phyloP scores from a whole-genome alignment of 2,888 invertebrate genomes.

The Drosophila macrospina region DNA sequence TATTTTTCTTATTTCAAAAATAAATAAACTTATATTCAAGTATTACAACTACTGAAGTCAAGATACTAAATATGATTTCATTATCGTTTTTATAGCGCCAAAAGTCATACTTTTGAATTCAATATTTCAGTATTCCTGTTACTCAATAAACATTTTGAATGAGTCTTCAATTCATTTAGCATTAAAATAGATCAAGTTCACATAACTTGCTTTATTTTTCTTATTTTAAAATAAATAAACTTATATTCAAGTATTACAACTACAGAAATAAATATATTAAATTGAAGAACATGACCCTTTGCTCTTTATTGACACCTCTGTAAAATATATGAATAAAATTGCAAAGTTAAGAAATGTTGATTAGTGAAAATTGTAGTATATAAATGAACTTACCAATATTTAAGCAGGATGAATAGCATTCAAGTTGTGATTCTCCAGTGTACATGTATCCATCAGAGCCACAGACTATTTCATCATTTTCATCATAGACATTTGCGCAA shows the following conservation, averaged over 20 bases:
- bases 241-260: conserved; percentile 32
- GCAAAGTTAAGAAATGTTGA: not conserved
- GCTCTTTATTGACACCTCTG: conserved; percentile 84
- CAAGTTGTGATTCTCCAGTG: conserved; percentile 83
- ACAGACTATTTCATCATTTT: conserved; percentile 83
- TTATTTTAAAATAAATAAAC: conserved; percentile 51
- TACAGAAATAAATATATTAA: conserved; percentile 43
- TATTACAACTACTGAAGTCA: too few relatives aligned
- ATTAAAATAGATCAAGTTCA: not conserved
- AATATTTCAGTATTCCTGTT: too few relatives aligned
- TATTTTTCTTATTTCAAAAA: too few relatives aligned
- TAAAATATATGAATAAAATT: conserved; percentile 17
- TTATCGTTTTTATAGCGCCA: not conserved
- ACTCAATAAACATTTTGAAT: not conserved
- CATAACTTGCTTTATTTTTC: conserved; percentile 42
- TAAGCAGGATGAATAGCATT: conserved; percentile 83
- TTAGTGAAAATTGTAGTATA: not conserved
- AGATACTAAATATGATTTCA: not conserved
- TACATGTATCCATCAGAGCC: conserved; percentile 85
- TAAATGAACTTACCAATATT: conserved; percentile 78
- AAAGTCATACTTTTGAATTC: not conserved
- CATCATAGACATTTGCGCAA: conserved; percentile 84
- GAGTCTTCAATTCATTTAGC: not conserved
- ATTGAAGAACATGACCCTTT: conserved; percentile 79
- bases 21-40: too few relatives aligned